Percentiles rank a stretch among this genome's conserved stretches.
Evolutionary conservation across 1,140 invertebrate species (phyloP).

Genomic region (Apolygus lucorum): DNA sequence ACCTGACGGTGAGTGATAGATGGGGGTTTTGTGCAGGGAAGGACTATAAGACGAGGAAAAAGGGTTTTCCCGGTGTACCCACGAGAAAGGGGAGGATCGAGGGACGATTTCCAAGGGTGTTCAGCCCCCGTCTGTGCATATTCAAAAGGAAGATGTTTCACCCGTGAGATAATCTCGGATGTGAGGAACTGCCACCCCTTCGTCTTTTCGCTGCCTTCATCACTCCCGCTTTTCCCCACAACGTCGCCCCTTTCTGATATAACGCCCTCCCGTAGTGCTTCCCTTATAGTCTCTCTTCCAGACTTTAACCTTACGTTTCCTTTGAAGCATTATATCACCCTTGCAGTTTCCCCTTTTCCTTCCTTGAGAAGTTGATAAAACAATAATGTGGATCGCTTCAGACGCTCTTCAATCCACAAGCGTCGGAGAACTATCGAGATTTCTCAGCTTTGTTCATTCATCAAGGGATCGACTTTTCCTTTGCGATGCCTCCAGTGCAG

Average conservation of each 20-base stretch:
- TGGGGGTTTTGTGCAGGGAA: not conserved
- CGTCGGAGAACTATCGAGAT: no score
- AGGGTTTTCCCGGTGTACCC: no score
- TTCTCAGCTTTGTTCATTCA: no score
- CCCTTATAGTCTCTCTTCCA: not conserved
- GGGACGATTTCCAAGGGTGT: not conserved
- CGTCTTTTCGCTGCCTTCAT: slow-evolving; percentile 5
- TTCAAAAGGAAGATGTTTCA: not conserved
- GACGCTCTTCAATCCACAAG: not conserved
- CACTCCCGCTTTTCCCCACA: not conserved
- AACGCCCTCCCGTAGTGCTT: not conserved
- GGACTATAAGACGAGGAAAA: no score
- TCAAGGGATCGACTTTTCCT: no score
- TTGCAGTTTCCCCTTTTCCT: not conserved
- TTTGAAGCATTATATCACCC: not conserved
- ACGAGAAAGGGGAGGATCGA: not conserved
- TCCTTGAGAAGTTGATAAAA: not conserved
- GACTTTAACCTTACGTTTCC: not conserved
- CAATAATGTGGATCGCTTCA: not conserved
- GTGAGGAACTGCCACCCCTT: not conserved
- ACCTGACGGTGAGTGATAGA: not conserved
- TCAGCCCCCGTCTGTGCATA: not conserved
- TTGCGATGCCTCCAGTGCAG: no score
- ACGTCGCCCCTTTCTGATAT: not conserved
- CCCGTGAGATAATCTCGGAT: not conserved